These are phyloP conservation scores for Rhagoletis pomonella DNA, from an alignment of 1,140 invertebrate species.

Conservation along the genomic window DNA sequence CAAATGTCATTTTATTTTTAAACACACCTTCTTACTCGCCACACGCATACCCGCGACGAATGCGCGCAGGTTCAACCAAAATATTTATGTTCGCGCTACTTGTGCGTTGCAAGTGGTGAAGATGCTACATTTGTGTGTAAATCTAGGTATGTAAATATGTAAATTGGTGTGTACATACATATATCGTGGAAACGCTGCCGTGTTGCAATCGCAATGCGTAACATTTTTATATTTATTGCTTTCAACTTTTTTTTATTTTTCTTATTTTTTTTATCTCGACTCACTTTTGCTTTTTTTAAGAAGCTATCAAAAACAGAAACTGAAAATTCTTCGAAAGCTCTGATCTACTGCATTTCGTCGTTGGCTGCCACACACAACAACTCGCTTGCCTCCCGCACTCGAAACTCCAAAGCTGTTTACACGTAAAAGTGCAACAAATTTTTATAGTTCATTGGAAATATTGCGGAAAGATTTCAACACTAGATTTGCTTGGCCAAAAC, in stretches of 20 bases:
- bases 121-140: not conserved
- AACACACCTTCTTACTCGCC: conserved; percentile 1
- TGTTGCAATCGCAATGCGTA: conserved; percentile 5
- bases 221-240: not conserved
- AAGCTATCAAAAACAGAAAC: not conserved
- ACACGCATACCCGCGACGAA: not conserved
- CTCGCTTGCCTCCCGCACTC: not conserved
- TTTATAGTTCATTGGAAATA: conserved; percentile 34
- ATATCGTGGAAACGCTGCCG: not conserved
- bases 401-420: conserved; percentile 40
- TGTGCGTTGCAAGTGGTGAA: conserved; percentile 14
- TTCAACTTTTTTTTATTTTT: not conserved
- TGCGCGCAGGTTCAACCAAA: not conserved
- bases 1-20: conserved; percentile 42
- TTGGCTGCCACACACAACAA: not conserved
- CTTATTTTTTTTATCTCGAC: not conserved
- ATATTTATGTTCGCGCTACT: not conserved
- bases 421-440: conserved; percentile 36
- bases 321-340: conserved; percentile 38
- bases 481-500: not conserved
- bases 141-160: too few relatives aligned
- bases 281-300: not conserved
- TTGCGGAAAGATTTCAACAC: conserved; percentile 40
- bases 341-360: conserved; percentile 22
- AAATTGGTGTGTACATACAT: not conserved